Evolutionary conservation across 2,113 vertebrate species (phyloP).

Genomic region (Cyanoliseus patagonus): DNA sequence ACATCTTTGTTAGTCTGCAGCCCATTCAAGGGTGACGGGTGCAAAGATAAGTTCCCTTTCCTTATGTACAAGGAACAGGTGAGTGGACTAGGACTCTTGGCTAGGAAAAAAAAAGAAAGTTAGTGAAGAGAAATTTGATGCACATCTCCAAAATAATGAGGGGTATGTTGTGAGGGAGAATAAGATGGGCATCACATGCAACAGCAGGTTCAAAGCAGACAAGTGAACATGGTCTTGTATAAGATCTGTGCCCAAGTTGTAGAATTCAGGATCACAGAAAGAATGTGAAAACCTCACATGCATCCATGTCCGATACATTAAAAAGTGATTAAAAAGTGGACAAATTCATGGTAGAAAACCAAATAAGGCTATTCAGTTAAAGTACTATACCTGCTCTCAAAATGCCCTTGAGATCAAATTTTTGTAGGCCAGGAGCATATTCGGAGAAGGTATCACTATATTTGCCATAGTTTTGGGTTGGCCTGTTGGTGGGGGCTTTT

Average conservation of each 20-base stretch:
- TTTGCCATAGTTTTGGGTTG: neutral
- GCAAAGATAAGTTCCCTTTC: neutral
- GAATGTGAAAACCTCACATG: neutral
- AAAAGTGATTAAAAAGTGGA: neutral
- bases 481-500: neutral
- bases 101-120: neutral
- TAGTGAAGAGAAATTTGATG: neutral
- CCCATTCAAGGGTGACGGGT: neutral
- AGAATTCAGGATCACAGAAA: neutral
- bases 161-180: neutral
- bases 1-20: neutral
- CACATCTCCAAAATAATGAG: neutral
- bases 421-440: neutral
- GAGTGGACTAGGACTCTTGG: neutral
- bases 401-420: neutral
- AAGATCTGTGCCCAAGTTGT: neutral
- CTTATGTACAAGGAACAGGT: neutral
- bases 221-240: neutral
- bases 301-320: neutral
- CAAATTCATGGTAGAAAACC: neutral
- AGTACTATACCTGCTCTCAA: neutral
- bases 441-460: neutral
- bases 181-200: neutral
- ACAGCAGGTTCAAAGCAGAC: neutral
- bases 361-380: neutral